phyloP scores from a whole-genome alignment of 2,113 vertebrate genomes.

The Piaya cayana region DNA sequence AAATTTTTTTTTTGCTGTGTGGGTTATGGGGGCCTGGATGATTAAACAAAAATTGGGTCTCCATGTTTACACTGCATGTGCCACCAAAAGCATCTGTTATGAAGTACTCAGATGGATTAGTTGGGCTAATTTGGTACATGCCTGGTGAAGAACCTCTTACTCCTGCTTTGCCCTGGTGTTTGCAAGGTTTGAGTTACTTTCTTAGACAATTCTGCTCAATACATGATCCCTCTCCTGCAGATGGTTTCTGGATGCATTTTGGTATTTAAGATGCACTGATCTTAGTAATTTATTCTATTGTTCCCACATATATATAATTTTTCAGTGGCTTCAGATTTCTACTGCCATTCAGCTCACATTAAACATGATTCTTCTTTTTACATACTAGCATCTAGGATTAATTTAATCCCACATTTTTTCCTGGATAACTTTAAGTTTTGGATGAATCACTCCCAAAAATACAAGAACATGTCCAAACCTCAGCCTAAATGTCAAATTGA shows the following conservation, averaged over 20 bases:
- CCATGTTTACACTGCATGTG: neutral
- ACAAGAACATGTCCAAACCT: slow-evolving; percentile 58
- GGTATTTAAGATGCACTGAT: neutral
- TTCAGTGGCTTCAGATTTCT: slow-evolving; percentile 47
- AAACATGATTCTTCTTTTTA: slow-evolving; percentile 33
- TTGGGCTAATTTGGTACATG: neutral
- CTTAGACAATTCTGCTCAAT: neutral
- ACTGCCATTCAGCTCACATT: slow-evolving; percentile 33
- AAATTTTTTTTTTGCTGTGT: neutral
- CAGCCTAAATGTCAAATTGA: slow-evolving; percentile 35
- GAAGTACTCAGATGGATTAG: neutral
- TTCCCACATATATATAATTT: slow-evolving; percentile 18
- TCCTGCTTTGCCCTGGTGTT: neutral
- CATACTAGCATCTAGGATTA: slow-evolving; percentile 60
- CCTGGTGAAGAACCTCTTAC: neutral
- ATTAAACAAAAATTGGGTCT: neutral
- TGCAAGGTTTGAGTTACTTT: neutral
- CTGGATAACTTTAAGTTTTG: slow-evolving; percentile 59
- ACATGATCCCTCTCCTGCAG: neutral
- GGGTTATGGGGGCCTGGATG: neutral
- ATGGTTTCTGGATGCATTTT: neutral
- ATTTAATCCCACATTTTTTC: slow-evolving; percentile 65
- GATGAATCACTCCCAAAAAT: slow-evolving; percentile 51
- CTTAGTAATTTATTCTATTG: slow-evolving; percentile 6
- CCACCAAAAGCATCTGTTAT: neutral